Base-by-base conservation (phyloP, 2,888 invertebrate species). In the Schizotus pectinicornis region DNA sequence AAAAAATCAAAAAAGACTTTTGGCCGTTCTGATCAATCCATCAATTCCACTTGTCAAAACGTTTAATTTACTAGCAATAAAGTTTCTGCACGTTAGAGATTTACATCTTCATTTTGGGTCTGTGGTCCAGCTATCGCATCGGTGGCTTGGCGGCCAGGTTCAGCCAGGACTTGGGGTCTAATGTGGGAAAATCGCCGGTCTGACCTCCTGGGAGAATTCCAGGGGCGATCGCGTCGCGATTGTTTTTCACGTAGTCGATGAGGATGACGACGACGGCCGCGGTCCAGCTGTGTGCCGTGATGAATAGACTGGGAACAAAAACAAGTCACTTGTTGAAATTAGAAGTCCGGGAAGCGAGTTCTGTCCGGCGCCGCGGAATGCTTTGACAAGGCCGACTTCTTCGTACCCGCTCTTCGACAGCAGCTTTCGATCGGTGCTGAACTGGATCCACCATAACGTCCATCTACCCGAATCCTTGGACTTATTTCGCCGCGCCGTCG, bases 321-420 rank as follows among this genome's bases (percentile, higher is more conserved):
- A 77, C 75, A 74, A 75, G 76, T 74, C 77, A 76, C 72, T 76
- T 74, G 77, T 73, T 74, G 77, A 77, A 77, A 77, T 77, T 77
- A 76, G 76, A 77, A 77, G 77, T 76, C 75, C 75, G 74, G 75
- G 75, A 75, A 76, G 76, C 66, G 70, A 59, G 62, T 67, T 67
- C 61, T 70, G 74, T 71, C 68, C 74, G 74, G 73, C 75, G 73
- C 75, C 70, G 72, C 71, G 74, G 74, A 75, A 75, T 75, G 75
- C 75, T 75, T 75, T 75, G 74, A 76, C 76, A 75, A 70, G 69
- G 68, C 77, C 76, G 76, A 70, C 71, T 64, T 46, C 39, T 34
- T 48, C 46, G 22, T 41, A 50, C 46, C 59, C 50, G 34, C 35
- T 35, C 14, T 13, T 48, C 43, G 55, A 50, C 55, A 51, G 59